Evolutionary conservation across 53 echinoderm and acorn worm genomes (phyloP), one percentile per base, ranked within the genome.

Genomic region (Holothuria leucospilota): DNA sequence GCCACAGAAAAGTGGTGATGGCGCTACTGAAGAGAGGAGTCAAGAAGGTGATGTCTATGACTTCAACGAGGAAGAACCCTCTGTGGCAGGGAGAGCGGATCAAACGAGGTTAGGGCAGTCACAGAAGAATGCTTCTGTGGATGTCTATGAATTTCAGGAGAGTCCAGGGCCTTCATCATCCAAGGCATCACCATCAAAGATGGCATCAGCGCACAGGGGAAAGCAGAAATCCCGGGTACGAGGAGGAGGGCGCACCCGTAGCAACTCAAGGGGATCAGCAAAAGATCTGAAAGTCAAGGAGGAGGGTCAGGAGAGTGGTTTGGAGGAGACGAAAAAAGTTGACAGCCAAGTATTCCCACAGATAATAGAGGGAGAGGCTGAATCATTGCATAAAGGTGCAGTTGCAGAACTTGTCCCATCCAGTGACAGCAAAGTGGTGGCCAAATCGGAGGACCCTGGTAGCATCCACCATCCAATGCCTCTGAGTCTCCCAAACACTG

Each of bases 21-120:
- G 59, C 20, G 29, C 34, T 21, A 4, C 30, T 16, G 34, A 34
- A 12, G 59, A 26, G 13, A 59, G 20, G 13, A 28, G 75, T 24
- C 51, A 75, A 24, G 51, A 52, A 51, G 80, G 59, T 16, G 93
- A 93, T 73, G 91, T 95, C 23, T 95, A 91, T 82, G 95, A 95
- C 24, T 93, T 95, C 66, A 89, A 78, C 51, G 95, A 95, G 83
- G 93, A 95, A 66, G 95, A 95, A 39, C 87, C 89, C 85, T 69
- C 89, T 61, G 39, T 84, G 53, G 84, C 78, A 62, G 63, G 86
- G 3, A 13, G 58, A 15, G 56, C 86, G 20, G 81, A 73, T 52
- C 86, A 90, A 72, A 72, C 86, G 21, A 82, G 86, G 71, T 68
- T 75, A 40, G 64, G 42, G 62, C 63, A 49, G 77, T 77, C 77